Evolutionary conservation across 2,888 invertebrate genomes (phyloP).

Genomic region (Branchipolynoe longqiensis): DNA sequence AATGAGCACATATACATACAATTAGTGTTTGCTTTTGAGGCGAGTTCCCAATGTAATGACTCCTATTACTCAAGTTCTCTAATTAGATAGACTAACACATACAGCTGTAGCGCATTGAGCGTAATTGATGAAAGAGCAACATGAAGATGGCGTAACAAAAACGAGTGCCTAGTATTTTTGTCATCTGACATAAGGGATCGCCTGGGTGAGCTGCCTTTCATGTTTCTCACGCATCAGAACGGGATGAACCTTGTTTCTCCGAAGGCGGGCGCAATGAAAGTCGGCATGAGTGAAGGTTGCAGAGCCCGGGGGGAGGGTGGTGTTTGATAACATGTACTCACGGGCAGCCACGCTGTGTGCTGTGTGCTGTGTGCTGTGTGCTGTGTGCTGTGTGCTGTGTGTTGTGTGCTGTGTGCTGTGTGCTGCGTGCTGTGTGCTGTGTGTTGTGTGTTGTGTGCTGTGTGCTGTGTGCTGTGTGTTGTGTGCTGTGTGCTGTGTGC

Average conservation of each 20-base stretch:
- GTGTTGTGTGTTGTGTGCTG: no score
- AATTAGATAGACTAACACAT: constrained; percentile 51
- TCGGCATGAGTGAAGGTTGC: background rate
- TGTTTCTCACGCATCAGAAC: background rate
- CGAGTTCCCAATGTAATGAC: constrained; percentile 15
- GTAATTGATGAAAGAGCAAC: constrained; percentile 34
- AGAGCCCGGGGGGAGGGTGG: background rate
- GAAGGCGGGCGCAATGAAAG: background rate
- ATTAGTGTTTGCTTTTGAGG: no score
- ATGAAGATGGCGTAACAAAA: no score
- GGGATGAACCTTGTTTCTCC: background rate
- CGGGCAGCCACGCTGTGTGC: no score
- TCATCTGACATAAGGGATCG: background rate
- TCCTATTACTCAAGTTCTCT: constrained; percentile 4
- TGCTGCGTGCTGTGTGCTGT: no score
- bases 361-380: no score
- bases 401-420: no score
- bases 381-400: no score
- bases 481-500: no score
- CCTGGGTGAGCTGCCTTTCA: background rate
- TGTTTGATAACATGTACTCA: no score
- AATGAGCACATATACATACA: no score
- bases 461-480: no score
- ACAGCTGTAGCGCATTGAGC: background rate
- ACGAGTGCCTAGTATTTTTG: background rate